A percentile compares a stretch with the other conserved stretches of the same genome.
Evolutionary conservation across 2,888 invertebrate genomes (phyloP).

Genomic region (Tribolium freemani): DNA sequence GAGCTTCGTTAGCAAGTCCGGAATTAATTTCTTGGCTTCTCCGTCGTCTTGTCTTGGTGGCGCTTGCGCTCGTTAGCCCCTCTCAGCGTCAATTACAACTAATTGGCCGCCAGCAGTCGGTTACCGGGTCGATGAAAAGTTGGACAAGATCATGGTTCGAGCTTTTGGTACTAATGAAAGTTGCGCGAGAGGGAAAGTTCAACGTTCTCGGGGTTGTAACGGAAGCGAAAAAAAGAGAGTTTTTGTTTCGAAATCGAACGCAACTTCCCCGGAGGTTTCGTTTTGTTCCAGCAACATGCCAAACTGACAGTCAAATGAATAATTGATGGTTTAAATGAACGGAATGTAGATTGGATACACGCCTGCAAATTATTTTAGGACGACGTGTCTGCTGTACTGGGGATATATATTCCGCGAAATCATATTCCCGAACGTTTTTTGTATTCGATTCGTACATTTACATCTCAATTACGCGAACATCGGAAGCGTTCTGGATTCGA

Average conservation of each 20-base stretch:
- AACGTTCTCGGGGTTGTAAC: conserved; percentile 52
- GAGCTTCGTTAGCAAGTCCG: conserved; percentile 56
- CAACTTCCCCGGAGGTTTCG: conserved; percentile 40
- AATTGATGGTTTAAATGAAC: conserved; percentile 45
- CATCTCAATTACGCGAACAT: conserved; percentile 28
- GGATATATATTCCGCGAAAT: conserved; percentile 19
- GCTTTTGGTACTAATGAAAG: conserved; percentile 60
- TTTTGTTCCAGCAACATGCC: conserved; percentile 42
- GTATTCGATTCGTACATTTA: conserved; percentile 29
- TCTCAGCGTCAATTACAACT: conserved; percentile 65
- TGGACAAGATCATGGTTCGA: conserved; percentile 66
- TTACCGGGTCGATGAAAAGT: conserved; percentile 67
- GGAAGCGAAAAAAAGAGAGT: neutral
- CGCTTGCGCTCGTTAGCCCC: conserved; percentile 57
- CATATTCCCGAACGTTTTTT: conserved; percentile 29
- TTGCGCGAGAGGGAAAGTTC: conserved; percentile 60
- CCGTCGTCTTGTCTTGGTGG: conserved; percentile 56
- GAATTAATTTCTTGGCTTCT: conserved; percentile 59
- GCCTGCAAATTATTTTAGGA: conserved; percentile 43
- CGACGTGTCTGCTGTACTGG: conserved; percentile 16
- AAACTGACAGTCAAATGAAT: conserved; percentile 45
- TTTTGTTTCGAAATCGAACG: neutral
- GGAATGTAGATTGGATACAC: conserved; percentile 44
- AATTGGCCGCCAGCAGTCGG: conserved; percentile 64
- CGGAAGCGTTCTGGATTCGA: conserved; percentile 23